Evolutionary conservation across 1,140 invertebrate genomes (phyloP), one percentile per base, ranked within the genome.

Genomic region (Papilio polytes): DNA sequence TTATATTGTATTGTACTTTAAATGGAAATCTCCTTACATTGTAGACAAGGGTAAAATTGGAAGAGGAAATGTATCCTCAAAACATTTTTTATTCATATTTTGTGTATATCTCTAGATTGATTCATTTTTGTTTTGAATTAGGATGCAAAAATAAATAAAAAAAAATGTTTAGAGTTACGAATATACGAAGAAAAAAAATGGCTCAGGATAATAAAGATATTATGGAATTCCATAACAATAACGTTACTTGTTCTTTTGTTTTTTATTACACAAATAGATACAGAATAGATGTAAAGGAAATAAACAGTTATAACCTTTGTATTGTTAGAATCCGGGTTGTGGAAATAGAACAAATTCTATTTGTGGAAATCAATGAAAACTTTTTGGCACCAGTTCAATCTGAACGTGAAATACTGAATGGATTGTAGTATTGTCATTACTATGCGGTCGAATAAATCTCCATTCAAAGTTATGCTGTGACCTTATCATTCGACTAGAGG

Each of bases 361-460:
- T 76, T 76, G n/a, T 76, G 44, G 41, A 76, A 51, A 76, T 76
- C 74, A 76, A 76, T 76, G 74, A 46, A 76, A 76, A 76, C 74
- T 76, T 76, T 76, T 76, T 76, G 74, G 74, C 74, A 76, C 0
- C 4, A 46, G 15, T 76, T 76, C 74, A 76, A 76, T 48, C 0
- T 51, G 10, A 48, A 48, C 46, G 74, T 53, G 41, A 53, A 76
- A 76, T 76, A 22, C 20, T 76, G 22, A 76, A 76, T 76, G 74
- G 74, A 26, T 31, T 15, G 74, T 48, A 76, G 74, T 51, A 76
- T 51, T 76, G 20, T 51, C 20, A 76, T 31, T 51, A 76, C n/a
- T 74, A 74, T 73, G 70, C 59, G 20, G 26, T 26, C 63, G 22
- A 70, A 15, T 15, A 31, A 70, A 31, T 31, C 63, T 36, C 7